A percentile compares a stretch with the other conserved stretches of the same genome.
These are phyloP conservation scores for Tamias sibiricus DNA, from an alignment of 2,113 vertebrate genomes.

Conservation along the genomic window DNA sequence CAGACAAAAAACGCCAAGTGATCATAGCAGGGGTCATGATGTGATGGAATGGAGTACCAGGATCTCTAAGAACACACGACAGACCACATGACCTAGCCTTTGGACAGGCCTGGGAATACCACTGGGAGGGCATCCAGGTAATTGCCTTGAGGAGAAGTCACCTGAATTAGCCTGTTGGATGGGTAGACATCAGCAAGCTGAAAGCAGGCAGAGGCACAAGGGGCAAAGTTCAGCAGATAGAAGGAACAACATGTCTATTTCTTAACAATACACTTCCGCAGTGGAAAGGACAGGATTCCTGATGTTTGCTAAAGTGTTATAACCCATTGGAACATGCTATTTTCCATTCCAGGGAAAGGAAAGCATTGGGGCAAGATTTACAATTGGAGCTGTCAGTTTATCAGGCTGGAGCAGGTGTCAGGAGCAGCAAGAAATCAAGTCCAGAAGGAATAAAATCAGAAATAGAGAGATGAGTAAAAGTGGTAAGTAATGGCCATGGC, in stretches of 20 bases:
- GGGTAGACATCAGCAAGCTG: background rate
- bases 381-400: constrained; percentile 78
- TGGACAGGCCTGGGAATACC: background rate
- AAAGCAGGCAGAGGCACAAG: background rate
- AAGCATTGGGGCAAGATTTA: constrained; percentile 72
- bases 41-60: background rate
- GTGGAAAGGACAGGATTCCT: constrained; percentile 59
- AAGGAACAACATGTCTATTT: background rate
- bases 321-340: constrained; percentile 53
- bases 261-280: constrained; percentile 57
- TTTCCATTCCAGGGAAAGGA: constrained; percentile 56
- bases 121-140: background rate
- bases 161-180: background rate
- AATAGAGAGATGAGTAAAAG: constrained; percentile 78
- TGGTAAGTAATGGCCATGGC: constrained; percentile 70
- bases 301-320: constrained; percentile 71
- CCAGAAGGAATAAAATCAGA: constrained; percentile 74
- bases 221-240: constrained; percentile 2
- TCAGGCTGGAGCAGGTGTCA: constrained; percentile 72
- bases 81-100: background rate
- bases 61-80: background rate
- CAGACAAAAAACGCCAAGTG: background rate
- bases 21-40: background rate
- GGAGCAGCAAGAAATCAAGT: constrained; percentile 72
- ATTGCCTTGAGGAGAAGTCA: background rate